Base-by-base conservation (phyloP, 2,113 vertebrate species). In the Otis tarda region DNA sequence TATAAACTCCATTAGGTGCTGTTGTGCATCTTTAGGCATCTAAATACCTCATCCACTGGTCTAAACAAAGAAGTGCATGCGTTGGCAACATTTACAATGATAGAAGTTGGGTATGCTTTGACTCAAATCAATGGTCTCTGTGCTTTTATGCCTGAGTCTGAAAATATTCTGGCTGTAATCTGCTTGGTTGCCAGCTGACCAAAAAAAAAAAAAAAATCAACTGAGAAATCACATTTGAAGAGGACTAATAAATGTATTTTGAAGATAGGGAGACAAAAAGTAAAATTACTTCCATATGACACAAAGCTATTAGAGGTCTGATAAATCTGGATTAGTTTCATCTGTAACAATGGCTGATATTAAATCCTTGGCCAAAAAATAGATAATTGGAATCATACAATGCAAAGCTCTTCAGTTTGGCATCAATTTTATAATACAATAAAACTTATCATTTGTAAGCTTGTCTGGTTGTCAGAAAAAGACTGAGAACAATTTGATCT, bases 371-470 rank as follows among this genome's bases (percentile, higher is more conserved):
- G 81, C 87, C 71, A 74, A 93, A 95, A 96, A 74, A 55, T 67
- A 96, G 87, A 94, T 88, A 91, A 95, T 95, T 95, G 57, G 70
- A 95, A 96, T 95, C 87, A 88, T 69, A 90, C 92, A 96, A 93
- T 94, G 47, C 71, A 68, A 56, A 89, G 86, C 71, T 84, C 68
- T 97, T 96, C 83, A 92, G 71, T 95, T 98, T 97, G 95, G 86
- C 97, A 97, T 97, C 90, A 60, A 10, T 96, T 98, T 94, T 49
- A 87, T 95, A 97, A 97, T 94, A 96, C 89, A 98, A 98, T 97
- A 96, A 97, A 97, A 97, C 43, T 97, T 97, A 89, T 20, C 28
- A 97, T 98, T 97, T 96, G 87, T 97, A 96, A 96, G 93, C 95
- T 96, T 85, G 91, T 96, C 95, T 97, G 67, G 64, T 91, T 95